Evolutionary conservation across 2,888 invertebrate species (phyloP).

Genomic region (Glaucopsyche alexis): DNA sequence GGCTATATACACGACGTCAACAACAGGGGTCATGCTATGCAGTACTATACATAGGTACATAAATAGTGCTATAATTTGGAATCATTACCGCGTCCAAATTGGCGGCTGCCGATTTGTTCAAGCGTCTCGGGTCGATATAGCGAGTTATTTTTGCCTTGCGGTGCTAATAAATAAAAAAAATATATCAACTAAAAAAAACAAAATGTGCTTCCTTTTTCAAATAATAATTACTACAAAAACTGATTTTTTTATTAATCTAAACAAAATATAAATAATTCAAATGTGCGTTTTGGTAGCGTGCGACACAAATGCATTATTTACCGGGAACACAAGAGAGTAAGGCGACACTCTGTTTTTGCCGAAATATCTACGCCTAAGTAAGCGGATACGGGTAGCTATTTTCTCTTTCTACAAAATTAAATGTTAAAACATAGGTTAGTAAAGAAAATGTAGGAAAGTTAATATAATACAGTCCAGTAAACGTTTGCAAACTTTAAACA

Average conservation of each 20-base stretch:
- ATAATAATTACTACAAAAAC: neutral
- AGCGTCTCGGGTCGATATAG: slow-evolving; percentile 73
- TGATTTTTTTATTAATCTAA: neutral
- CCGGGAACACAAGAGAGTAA: slow-evolving; percentile 63
- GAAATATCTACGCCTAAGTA: slow-evolving; percentile 76
- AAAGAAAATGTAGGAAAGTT: slow-evolving; percentile 39
- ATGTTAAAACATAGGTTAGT: slow-evolving; percentile 55
- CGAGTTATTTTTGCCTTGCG: slow-evolving; percentile 75
- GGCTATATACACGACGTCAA: neutral
- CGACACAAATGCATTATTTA: slow-evolving; percentile 59
- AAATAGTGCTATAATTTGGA: slow-evolving; percentile 55
- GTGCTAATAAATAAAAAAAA: slow-evolving; percentile 67
- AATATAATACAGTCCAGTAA: slow-evolving; percentile 39
- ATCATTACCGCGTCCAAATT: slow-evolving; percentile 68
- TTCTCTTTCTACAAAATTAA: slow-evolving; percentile 73
- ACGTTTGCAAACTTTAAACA: neutral
- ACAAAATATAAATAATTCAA: neutral
- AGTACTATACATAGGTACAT: slow-evolving; percentile 50
- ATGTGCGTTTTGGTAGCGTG: slow-evolving; percentile 42
- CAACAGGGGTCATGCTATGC: slow-evolving; percentile 43
- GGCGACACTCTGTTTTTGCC: slow-evolving; percentile 75
- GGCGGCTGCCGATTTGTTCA: slow-evolving; percentile 70
- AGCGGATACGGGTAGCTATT: slow-evolving; percentile 72
- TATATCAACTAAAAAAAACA: slow-evolving; percentile 36
- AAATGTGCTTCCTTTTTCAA: slow-evolving; percentile 36